Conservation (phyloP, 2,888 invertebrate genomes). For the Tipula lateralis region DNA sequence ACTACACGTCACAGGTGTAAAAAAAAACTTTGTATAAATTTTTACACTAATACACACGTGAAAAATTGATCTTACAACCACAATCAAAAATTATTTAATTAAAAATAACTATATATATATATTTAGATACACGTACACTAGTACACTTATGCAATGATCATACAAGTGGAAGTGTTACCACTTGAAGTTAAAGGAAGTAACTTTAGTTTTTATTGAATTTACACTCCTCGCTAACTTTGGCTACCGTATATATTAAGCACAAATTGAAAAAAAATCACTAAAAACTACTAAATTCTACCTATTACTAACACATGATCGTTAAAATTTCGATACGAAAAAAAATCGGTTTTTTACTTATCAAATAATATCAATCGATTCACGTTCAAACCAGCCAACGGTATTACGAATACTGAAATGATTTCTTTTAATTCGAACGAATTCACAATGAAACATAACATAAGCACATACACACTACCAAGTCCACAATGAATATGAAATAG, state of each 20-base stretch:
- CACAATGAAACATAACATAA: neutral
- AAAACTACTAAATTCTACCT: neutral
- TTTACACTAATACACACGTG: neutral
- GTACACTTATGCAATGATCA: neutral
- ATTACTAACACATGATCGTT: neutral
- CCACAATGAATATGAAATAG: neutral
- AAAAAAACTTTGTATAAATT: neutral
- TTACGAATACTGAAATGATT: neutral
- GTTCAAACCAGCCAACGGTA: neutral
- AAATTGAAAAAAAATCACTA: neutral
- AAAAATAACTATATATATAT: neutral
- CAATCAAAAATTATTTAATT: constrained; percentile 7
- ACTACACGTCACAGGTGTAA: constrained; percentile 19
- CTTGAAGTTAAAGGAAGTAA: neutral
- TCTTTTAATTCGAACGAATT: neutral
- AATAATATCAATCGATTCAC: neutral
- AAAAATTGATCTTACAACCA: neutral
- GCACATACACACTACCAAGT: neutral
- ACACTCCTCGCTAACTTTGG: neutral
- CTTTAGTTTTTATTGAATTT: neutral
- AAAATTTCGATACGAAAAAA: neutral
- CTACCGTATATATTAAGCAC: neutral
- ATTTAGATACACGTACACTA: neutral
- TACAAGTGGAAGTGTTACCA: constrained; percentile 11
- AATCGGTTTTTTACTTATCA: neutral